Base-by-base conservation (phyloP, 2,888 invertebrate genomes). In the Calliscelio sp. region DNA sequence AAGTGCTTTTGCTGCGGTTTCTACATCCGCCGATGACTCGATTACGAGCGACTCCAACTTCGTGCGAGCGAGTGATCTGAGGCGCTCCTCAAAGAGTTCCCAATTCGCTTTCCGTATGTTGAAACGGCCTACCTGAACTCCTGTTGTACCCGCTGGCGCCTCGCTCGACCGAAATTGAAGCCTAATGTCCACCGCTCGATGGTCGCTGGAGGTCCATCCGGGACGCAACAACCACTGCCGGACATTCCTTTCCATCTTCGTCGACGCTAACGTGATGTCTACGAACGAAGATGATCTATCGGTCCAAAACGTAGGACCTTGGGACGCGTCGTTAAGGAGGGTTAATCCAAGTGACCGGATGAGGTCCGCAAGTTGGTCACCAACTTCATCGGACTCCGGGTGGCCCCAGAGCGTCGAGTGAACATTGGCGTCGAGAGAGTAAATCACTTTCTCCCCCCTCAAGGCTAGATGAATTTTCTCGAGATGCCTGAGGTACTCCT, bases 61-160 rank as follows among this genome's bases (percentile, higher is more conserved):
- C 14, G 44, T 16, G 7, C 18, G 16, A 10, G 80, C 59, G n/a
- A 78, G 41, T 20, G 38, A 53, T 1, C 10, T 28, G 0, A 86
- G 63, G 24, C 20, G 65, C 71, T 24, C 53, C 3, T 44, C 22
- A 24, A 86, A 87, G 1, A 41, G 44, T 1, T 68, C 49, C 86
- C 85, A 86, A 75, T 86, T 63, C 0, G 85, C 85, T 14, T 44
- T 44, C 2, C 51, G 41, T 2, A 68, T 20, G 25, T 85, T 70
- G 49, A 85, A 85, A 14, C 81, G n/a, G n/a, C n/a, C n/a, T n/a
- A n/a, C n/a, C n/a, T n/a, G n/a, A n/a, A n/a, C n/a, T n/a, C n/a
- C 28, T 4, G 28, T 28, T 4, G 28, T 28, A 28, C 28, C 28
- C 8, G 28, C 28, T 28, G 28, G 28, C 28, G 28, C 28, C 28